Conservation (phyloP, 2,113 vertebrate species). For the Laterallus jamaicensis region DNA sequence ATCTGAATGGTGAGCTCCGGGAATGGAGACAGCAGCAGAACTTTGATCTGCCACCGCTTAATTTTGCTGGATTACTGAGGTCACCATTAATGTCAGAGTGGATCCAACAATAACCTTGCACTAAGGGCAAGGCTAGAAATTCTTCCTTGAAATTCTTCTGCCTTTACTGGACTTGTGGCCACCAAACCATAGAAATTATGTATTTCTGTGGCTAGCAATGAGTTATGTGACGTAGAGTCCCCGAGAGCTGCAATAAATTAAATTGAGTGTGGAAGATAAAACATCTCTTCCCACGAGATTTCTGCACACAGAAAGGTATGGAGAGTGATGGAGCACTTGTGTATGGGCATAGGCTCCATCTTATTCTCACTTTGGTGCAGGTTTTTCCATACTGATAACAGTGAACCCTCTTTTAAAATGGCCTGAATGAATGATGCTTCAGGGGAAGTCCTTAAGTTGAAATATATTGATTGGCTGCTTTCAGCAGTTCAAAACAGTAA, state of each 20-base stretch:
- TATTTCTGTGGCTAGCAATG: neutral
- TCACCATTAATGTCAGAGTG: neutral
- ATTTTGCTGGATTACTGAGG: slow-evolving; percentile 13
- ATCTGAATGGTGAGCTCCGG: slow-evolving; percentile 65
- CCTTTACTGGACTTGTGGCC: neutral
- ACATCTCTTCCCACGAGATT: neutral
- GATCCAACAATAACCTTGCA: neutral
- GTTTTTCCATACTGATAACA: neutral
- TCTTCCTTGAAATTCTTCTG: slow-evolving; percentile 4
- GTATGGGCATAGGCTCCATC: neutral
- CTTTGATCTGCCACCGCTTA: slow-evolving; percentile 47
- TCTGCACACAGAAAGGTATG: neutral
- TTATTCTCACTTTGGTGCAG: neutral
- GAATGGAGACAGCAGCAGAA: neutral
- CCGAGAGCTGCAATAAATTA: neutral
- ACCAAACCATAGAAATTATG: neutral
- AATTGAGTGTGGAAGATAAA: neutral
- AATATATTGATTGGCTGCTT: neutral
- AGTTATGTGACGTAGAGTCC: neutral
- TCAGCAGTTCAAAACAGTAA: neutral
- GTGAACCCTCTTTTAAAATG: neutral
- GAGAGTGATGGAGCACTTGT: neutral
- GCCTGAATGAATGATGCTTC: neutral
- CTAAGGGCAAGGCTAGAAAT: neutral
- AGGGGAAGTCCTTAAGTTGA: neutral